Conservation (phyloP, 1,140 invertebrate genomes). For the Aporrectodea caliginosa region DNA sequence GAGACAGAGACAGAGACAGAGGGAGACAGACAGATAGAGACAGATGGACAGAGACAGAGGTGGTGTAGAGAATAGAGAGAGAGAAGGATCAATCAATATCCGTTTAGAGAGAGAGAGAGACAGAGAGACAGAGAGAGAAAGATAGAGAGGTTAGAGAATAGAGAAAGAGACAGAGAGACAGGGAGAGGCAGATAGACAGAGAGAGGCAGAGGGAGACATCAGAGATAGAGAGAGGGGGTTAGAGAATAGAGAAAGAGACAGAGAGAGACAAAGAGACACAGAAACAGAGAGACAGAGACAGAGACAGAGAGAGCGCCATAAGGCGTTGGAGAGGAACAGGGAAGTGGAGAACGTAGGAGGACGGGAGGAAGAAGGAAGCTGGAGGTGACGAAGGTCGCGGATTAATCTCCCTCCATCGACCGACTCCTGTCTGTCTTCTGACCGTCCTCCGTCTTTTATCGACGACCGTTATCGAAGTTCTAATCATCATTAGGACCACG, state of each 20-base stretch:
- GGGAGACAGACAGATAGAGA: no score
- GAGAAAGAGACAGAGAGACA: not conserved
- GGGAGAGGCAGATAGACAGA: not conserved
- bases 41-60: not conserved
- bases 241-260: not conserved
- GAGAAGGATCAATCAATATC: no score
- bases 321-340: not conserved
- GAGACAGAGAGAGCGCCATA: not conserved
- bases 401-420: not conserved
- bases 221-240: not conserved
- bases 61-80: not conserved
- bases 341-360: not conserved
- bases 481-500: no score
- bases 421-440: not conserved
- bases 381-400: not conserved
- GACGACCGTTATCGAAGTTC: no score
- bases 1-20: not conserved
- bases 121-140: not conserved
- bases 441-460: not conserved
- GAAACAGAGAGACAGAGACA: not conserved
- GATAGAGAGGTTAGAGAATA: no score
- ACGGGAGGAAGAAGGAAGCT: not conserved
- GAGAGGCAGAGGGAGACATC: not conserved
- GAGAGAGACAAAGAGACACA: not conserved
- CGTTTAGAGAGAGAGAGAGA: slow-evolving; percentile 6